phyloP scores from a whole-genome alignment of 2,113 vertebrate species.

The Bubo bubo region DNA sequence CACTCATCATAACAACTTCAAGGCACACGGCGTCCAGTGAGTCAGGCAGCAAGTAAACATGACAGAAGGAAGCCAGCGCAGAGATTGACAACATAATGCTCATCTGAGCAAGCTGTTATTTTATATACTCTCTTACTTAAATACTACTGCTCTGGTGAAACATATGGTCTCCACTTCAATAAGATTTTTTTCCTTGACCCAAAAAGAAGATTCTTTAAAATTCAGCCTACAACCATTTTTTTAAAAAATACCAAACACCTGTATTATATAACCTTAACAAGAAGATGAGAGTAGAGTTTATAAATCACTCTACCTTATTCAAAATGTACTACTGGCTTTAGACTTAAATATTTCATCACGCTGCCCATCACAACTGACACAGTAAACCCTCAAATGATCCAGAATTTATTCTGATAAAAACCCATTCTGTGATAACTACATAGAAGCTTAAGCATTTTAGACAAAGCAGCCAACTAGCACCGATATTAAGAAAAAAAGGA shows the following conservation, averaged over 20 bases:
- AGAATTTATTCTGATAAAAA: neutral
- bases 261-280: neutral
- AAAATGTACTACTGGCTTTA: neutral
- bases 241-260: neutral
- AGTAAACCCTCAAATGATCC: fast-evolving
- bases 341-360: neutral
- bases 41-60: conserved; percentile 13
- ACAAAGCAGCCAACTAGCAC: fast-evolving
- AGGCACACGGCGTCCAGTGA: neutral
- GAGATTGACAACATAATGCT: neutral
- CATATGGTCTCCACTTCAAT: neutral
- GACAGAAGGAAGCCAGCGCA: neutral
- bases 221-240: fast-evolving
- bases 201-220: neutral
- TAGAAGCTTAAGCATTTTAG: neutral
- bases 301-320: neutral
- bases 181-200: neutral
- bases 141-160: neutral
- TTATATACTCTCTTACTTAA: neutral
- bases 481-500: fast-evolving
- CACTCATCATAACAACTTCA: neutral
- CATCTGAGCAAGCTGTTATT: neutral
- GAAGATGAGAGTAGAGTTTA: fast-evolving
- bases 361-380: neutral
- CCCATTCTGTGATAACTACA: neutral